Percentiles rank a stretch among this genome's conserved stretches.
Conservation (phyloP, 2,113 vertebrate genomes). For the Spea multiplicata region DNA sequence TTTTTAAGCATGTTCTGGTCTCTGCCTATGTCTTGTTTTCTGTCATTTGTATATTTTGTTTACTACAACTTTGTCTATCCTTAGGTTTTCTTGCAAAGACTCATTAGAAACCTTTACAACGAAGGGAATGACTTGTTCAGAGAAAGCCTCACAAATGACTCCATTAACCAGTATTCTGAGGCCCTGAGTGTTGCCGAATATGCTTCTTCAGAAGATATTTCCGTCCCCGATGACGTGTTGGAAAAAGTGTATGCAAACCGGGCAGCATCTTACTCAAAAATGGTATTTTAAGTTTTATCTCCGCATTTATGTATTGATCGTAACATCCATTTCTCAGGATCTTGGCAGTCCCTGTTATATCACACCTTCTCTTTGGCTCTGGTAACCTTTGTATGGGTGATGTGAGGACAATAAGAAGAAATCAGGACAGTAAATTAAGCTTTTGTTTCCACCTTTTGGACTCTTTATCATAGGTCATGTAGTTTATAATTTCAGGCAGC, state of each 20-base stretch:
- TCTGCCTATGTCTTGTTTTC: too few relatives aligned
- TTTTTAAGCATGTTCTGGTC: too few relatives aligned
- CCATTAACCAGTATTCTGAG: constrained; percentile 88
- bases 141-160: constrained; percentile 81
- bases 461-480: too few relatives aligned
- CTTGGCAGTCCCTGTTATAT: too few relatives aligned
- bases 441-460: too few relatives aligned
- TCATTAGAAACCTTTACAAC: constrained; percentile 89
- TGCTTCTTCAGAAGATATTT: constrained; percentile 87
- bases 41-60: background rate
- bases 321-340: too few relatives aligned
- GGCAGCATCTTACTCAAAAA: constrained; percentile 85
- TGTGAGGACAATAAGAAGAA: too few relatives aligned
- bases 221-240: constrained; percentile 71
- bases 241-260: constrained; percentile 92
- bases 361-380: too few relatives aligned
- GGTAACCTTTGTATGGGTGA: too few relatives aligned
- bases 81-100: constrained; percentile 86
- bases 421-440: too few relatives aligned
- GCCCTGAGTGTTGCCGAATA: constrained; percentile 90
- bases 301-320: too few relatives aligned
- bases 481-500: too few relatives aligned
- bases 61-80: constrained; percentile 38
- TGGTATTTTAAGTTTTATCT: constrained; percentile 66
- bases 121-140: constrained; percentile 91